Percentiles rank a stretch among this genome's conserved stretches.
phyloP scores from a whole-genome alignment of 2,888 invertebrate species.

The Herminia tarsipennalis region DNA sequence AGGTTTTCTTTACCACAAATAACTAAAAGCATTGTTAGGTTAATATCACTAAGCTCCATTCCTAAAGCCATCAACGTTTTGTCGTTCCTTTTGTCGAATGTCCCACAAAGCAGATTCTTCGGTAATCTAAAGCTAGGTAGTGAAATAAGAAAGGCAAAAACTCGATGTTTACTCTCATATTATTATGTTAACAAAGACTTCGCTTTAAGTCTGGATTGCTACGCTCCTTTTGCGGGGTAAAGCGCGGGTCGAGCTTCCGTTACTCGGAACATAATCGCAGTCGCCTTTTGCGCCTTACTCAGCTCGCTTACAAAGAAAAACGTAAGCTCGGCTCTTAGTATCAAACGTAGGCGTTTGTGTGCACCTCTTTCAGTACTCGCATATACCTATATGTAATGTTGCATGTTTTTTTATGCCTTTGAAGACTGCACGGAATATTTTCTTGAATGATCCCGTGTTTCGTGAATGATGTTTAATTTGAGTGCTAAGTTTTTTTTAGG shows the following conservation, averaged over 20 bases:
- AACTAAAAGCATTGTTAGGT: too few species aligned
- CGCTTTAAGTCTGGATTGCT: conserved; percentile 48
- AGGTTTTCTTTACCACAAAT: too few species aligned
- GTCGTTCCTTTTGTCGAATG: background rate
- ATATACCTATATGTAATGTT: conserved; percentile 17
- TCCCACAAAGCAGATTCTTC: background rate
- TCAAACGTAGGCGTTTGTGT: conserved; percentile 44
- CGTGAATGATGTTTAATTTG: conserved; percentile 15
- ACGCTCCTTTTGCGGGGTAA: conserved; percentile 53
- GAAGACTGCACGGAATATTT: conserved; percentile 7
- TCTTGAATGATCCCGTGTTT: conserved; percentile 10
- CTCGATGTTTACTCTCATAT: conserved; percentile 29
- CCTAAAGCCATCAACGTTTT: too few species aligned
- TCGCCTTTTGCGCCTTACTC: conserved; percentile 49
- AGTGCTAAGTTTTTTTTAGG: background rate
- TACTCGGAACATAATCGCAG: conserved; percentile 51
- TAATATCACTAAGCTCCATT: too few species aligned
- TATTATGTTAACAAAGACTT: conserved; percentile 50
- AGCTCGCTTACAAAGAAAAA: conserved; percentile 50
- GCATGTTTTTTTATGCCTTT: conserved; percentile 12
- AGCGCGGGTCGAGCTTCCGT: conserved; percentile 52
- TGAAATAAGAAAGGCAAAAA: conserved; percentile 14
- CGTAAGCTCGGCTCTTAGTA: conserved; percentile 37
- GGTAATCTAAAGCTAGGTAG: conserved; percentile 6
- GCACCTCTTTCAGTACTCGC: conserved; percentile 28